Base-by-base conservation (phyloP, 2,797 vertebrate species). In the Lithobates sylvaticus region DNA sequence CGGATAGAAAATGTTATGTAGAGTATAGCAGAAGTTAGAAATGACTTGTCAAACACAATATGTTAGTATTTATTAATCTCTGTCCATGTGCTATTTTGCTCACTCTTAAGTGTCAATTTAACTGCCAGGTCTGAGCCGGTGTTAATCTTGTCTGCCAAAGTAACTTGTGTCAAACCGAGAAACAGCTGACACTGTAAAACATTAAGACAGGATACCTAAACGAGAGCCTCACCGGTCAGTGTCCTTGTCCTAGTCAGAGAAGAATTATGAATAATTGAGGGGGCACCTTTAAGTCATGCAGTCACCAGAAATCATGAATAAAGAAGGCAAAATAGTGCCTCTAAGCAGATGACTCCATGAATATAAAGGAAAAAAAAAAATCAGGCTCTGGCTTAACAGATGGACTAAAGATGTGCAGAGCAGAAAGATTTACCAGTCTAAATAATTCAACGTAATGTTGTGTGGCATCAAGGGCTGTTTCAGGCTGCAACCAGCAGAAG, bases 391-490 rank as follows among this genome's bases (percentile, higher is more conserved):
- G 89, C 92, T 92, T 93, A 96, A 96, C 97, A 99, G 97, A 97
- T 99, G 98, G 97, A 96, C 96, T 93, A 95, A 97, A 97, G 96
- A 97, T 97, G 96, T 96, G 96, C 95, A 93, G 95, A 93, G 96
- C 96, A 95, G 96, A 95, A 96, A 97, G 97, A 97, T 97, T 96
- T 97, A 97, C 96, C 96, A 96, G 95, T 96, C 96, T 97, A 97
- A 97, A 98, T 98, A 97, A 98, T 98, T 98, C 97, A 98, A 91
- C 90, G 93, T 92, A 94, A 93, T 91, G 93, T 94, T 90, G 93
- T 92, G 91, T 93, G 93, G 94, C 92, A 93, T 92, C 92, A 91
- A 91, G 92, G 78, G 88, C 92, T 93, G 91, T 91, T 91, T 89
- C 85, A 93, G 91, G 86, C 76, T 91, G 90, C 91, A 93, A 90